Percentiles rank a stretch among this genome's conserved stretches.
These are phyloP conservation scores for Watsonalla binaria DNA, from an alignment of 2,888 invertebrate genomes.

Conservation along the genomic window DNA sequence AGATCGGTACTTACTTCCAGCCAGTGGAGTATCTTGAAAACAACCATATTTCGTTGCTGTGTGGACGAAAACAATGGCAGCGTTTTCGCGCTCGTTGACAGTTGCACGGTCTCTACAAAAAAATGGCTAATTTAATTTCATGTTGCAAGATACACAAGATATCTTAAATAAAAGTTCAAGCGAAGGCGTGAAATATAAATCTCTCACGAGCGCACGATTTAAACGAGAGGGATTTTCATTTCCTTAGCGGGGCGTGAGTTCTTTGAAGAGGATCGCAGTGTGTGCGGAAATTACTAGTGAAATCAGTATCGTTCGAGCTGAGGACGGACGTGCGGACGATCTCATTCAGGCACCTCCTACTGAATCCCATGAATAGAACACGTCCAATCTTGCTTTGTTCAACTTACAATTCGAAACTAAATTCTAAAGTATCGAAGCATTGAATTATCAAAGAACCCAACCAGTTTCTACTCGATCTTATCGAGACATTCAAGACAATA, in stretches of 20 bases:
- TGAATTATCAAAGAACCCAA: neutral
- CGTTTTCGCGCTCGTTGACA: conserved; percentile 93
- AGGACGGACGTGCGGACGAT: conserved; percentile 43
- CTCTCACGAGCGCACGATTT: conserved; percentile 46
- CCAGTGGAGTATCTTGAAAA: conserved; percentile 98
- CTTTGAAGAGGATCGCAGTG: conserved; percentile 45
- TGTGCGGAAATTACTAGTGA: conserved; percentile 62
- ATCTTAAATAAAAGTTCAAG: conserved; percentile 7
- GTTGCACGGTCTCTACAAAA: conserved; percentile 92
- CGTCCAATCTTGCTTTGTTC: conserved; percentile 6
- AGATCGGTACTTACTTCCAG: conserved; percentile 84
- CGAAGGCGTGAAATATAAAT: conserved; percentile 31
- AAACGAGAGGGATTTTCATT: conserved; percentile 62
- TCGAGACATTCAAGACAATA: too few species aligned
- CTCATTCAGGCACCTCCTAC: conserved; percentile 15
- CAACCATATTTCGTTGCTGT: conserved; percentile 96
- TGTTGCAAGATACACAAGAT: conserved; percentile 5
- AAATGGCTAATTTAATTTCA: conserved; percentile 20
- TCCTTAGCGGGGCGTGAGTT: conserved; percentile 46
- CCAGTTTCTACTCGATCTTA: neutral
- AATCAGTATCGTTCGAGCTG: conserved; percentile 43
- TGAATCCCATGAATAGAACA: conserved; percentile 22
- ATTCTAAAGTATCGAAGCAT: neutral
- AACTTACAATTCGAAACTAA: neutral
- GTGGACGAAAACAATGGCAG: conserved; percentile 94